Base-by-base conservation (phyloP, 2,113 vertebrate genomes). In the Neolamprologus devosi region DNA sequence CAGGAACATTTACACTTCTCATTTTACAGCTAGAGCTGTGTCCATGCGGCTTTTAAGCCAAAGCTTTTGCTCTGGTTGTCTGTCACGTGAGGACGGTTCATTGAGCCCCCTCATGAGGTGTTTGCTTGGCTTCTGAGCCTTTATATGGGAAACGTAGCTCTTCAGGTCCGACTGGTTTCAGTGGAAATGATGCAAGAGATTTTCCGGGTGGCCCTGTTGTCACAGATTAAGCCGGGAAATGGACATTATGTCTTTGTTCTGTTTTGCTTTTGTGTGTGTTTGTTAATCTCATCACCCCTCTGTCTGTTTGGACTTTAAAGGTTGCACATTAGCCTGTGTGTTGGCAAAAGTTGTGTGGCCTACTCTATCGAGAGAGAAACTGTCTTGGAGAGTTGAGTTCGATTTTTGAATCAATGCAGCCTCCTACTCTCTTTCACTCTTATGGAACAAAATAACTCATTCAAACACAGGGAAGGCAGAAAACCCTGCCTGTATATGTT, bases 361-460 rank as follows among this genome's bases (percentile, higher is more conserved):
- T 30, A 51, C 58, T 68, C 35, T 26, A 11, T 70, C 9, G 37
- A 87, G 28, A 80, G 79, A 80, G 79, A 82, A 93, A 82, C 85
- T 37, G 83, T 89, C 80, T 79, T 8, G 35, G 84, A 58, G 86
- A 92, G 85, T 89, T 90, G 58, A 88, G 47, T 86, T 90, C 58
- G 84, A 93, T 91, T 85, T 91, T 33, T 88, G 47, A 81, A 93
- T 96, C 91, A 85, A 93, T 91, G 58, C 57, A 28, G 81, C 84
- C 80, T 17, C 91, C 91, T 63, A 84, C 89, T 45, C 83, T 28
- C 37, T 87, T 83, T 68, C 11, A 35, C 37, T 89, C 40, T 78
- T 70, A 83, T 49, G 78, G 81, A 60, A 81, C 45, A 53, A 75
- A 88, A 85, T 81, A 63, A 90, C 79, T 81, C 45, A 86, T 82